These are phyloP conservation scores for Limnephilus auricula DNA, from an alignment of 2,888 invertebrate species.

Conservation along the genomic window DNA sequence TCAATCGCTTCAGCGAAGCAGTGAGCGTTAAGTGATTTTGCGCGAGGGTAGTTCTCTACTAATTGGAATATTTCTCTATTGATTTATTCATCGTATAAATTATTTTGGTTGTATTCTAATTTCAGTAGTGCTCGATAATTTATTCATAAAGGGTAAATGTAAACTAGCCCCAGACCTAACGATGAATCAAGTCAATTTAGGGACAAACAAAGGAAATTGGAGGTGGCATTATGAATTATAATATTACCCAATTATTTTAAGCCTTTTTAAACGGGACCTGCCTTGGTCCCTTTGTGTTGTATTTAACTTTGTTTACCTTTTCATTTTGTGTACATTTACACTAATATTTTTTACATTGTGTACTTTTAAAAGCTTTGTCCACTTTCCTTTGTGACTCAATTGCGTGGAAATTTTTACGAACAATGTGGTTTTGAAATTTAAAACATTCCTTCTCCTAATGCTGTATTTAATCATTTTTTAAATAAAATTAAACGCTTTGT, in stretches of 20 bases:
- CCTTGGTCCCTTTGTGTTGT: background rate
- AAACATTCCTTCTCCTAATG: no score
- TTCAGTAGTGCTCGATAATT: background rate
- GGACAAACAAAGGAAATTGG: background rate
- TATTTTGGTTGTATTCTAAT: background rate
- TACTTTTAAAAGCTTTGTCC: background rate
- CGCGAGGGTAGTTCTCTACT: background rate
- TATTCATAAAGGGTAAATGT: background rate
- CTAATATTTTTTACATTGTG: no score
- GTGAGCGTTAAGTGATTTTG: no score
- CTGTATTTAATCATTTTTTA: no score
- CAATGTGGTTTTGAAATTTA: no score
- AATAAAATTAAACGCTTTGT: no score
- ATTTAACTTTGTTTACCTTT: background rate
- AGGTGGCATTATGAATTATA: background rate
- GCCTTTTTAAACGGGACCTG: background rate
- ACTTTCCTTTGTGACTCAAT: no score
- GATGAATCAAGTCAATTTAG: background rate
- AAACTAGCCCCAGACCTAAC: background rate
- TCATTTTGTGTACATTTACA: background rate
- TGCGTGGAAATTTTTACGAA: no score
- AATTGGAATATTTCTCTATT: background rate
- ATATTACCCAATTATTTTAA: background rate
- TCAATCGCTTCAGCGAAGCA: no score
- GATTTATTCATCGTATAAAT: background rate